Percentiles rank a stretch among this genome's conserved stretches.
phyloP scores from a whole-genome alignment of 2,113 vertebrate species.

The Stictonetta naevosa region DNA sequence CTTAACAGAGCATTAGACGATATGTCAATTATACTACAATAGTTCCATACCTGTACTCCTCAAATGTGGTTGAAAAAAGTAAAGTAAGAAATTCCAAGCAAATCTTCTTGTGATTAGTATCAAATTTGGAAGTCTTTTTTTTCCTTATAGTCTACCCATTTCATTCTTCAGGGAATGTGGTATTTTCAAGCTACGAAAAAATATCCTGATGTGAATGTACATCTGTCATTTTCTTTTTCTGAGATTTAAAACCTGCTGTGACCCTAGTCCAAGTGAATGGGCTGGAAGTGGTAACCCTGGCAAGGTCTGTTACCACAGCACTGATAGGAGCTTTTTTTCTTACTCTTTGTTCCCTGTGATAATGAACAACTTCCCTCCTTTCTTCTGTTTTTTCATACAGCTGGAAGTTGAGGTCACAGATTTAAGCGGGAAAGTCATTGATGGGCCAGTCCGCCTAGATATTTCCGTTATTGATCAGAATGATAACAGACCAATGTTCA shows the following conservation, averaged over 20 bases:
- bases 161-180: not conserved
- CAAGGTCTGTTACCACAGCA: not conserved
- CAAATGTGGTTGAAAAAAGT: not conserved
- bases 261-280: not conserved
- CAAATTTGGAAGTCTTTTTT: not conserved
- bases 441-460: slow-evolving; percentile 85
- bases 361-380: not conserved
- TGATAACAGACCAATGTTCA: slow-evolving; percentile 95
- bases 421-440: slow-evolving; percentile 81
- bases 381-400: slow-evolving; percentile 65
- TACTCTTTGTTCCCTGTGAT: not conserved
- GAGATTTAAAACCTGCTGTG: not conserved
- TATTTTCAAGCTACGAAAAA: slow-evolving; percentile 19
- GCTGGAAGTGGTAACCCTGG: not conserved
- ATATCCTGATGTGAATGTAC: not conserved
- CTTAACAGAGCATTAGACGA: not conserved
- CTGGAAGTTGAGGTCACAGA: slow-evolving; percentile 91
- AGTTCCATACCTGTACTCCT: not conserved
- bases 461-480: slow-evolving; percentile 95
- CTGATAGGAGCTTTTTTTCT: not conserved
- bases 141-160: not conserved
- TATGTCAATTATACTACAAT: not conserved
- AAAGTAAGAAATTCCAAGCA: not conserved
- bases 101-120: not conserved
- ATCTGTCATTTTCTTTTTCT: not conserved